phyloP scores from a whole-genome alignment of 2,797 vertebrate species.

The Taenioides sp. region DNA sequence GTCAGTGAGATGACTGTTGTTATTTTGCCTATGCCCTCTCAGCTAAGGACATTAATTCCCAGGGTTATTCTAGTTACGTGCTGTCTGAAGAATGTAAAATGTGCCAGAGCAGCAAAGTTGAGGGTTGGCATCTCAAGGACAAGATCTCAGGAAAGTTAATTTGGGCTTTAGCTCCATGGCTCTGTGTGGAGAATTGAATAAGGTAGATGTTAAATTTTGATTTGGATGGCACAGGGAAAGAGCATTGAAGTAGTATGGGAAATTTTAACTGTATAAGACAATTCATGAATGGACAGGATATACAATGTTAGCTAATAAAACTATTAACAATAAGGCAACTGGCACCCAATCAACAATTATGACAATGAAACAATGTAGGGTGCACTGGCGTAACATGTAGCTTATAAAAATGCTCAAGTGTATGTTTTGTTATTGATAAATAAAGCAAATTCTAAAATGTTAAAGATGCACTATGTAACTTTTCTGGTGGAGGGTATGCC shows the following conservation, averaged over 20 bases:
- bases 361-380: no score
- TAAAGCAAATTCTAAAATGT: no score
- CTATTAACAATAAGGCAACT: neutral
- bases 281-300: neutral
- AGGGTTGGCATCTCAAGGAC: constrained; percentile 42
- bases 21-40: constrained; percentile 33
- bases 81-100: constrained; percentile 37
- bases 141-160: constrained; percentile 52
- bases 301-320: neutral
- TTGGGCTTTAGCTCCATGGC: constrained; percentile 37
- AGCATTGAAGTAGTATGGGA: constrained; percentile 11
- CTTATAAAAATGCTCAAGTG: no score
- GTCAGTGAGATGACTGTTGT: constrained; percentile 20
- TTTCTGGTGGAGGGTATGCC: no score
- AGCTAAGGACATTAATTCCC: constrained; percentile 31
- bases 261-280: constrained; percentile 18
- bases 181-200: constrained; percentile 40
- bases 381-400: no score
- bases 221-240: constrained; percentile 20
- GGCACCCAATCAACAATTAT: neutral
- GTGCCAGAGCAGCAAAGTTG: constrained; percentile 29
- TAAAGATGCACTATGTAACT: no score
- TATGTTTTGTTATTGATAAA: no score
- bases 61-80: constrained; percentile 28
- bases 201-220: constrained; percentile 12